These are phyloP conservation scores for Lasioglossum pauxillum DNA, from an alignment of 2,888 invertebrate species.

Conservation along the genomic window DNA sequence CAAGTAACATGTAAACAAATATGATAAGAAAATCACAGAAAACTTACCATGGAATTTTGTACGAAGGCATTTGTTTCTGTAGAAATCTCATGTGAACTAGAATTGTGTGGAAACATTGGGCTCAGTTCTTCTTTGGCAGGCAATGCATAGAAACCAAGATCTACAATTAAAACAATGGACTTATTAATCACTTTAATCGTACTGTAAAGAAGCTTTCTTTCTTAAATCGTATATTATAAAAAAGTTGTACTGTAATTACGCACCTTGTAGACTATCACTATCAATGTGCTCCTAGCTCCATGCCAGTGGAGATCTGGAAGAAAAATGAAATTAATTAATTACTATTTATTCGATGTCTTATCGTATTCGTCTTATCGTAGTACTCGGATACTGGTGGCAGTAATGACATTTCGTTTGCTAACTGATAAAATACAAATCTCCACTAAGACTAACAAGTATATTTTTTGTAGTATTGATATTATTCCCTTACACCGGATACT, in stretches of 20 bases:
- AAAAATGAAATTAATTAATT: constrained; percentile 18
- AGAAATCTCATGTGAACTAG: constrained; percentile 86
- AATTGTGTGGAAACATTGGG: constrained; percentile 86
- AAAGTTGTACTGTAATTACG: constrained; percentile 1
- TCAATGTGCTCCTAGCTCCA: constrained; percentile 84
- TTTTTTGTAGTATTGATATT: no score
- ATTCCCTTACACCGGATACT: no score
- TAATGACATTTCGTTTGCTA: no score
- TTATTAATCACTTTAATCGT: not conserved
- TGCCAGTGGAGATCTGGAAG: constrained; percentile 85
- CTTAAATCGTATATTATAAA: not conserved
- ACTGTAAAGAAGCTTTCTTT: not conserved
- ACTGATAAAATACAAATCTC: no score
- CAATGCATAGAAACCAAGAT: constrained; percentile 86
- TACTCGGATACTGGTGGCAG: no score
- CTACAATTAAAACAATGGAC: constrained; percentile 69
- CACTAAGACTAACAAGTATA: no score
- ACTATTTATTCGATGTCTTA: not conserved
- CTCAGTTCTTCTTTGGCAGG: constrained; percentile 86
- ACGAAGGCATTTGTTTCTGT: constrained; percentile 86
- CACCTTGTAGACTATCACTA: constrained; percentile 83
- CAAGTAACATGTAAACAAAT: not conserved
- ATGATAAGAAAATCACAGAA: constrained; percentile 8
- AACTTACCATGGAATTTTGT: constrained; percentile 85
- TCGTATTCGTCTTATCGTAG: not conserved